Evolutionary conservation across 2,113 vertebrate genomes (phyloP), one percentile per base, ranked within the genome.

Genomic region (Pseudorasbora parva): DNA sequence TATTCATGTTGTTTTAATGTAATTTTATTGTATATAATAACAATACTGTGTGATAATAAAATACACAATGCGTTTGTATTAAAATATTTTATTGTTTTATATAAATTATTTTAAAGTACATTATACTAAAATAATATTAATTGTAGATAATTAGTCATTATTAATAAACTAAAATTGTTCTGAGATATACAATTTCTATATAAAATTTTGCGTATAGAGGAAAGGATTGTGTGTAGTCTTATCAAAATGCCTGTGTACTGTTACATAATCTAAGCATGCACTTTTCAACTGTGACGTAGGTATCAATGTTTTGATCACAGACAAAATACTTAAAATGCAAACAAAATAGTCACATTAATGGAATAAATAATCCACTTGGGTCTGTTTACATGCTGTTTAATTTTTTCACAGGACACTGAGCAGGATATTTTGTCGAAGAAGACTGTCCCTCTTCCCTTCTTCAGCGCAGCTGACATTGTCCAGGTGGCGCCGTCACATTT

Each of bases 401-500:
- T 23, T 19, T 77, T 37, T 30, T 59, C 75, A 14, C 21, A 95
- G 92, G 92, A 94, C 59, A 19, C 11, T 5, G 88, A 90, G 75
- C 43, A 81, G 27, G 88, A 56, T n/a, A 60, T 81, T 54, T 85
- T 88, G 17, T 82, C 87, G n/a, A 92, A 91, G 84, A 93, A 93
- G 83, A 57, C 85, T 0, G 47, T 84, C 2, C 85, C 90, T 19
- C 83, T 90, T 10, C 88, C 91, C 8, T 72, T 94, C 56, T 93
- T 93, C 88, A 92, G 89, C 8, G 92, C 93, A 0, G 91, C 90
- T 49, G 94, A 95, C 75, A 93, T 95, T 59, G 8, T 93, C 33
- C 93, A 94, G 86, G 93, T 94, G 76, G 84, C 91, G 60, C 87
- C 92, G 0, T 80, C 87, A 41, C 81, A 91, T 0, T 68, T 71